Evolutionary conservation across 2,888 invertebrate species (phyloP), one percentile per base, ranked within the genome.

Genomic region (Sclerodermus sp.): DNA sequence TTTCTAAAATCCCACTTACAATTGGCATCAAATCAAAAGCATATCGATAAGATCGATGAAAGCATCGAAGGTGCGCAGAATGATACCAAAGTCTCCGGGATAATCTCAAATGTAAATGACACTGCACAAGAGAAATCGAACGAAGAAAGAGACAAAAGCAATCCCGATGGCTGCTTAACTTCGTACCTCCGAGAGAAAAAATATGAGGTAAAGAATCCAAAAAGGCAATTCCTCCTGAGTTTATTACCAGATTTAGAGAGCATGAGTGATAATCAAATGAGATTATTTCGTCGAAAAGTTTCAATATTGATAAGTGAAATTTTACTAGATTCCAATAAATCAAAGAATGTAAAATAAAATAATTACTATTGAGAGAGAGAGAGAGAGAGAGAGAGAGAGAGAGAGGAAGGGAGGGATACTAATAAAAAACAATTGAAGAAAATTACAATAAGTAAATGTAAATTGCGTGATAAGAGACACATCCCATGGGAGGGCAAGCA

Each of bases 401-500:
- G n/a, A n/a, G n/a, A 16, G 14, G 1, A n/a, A 36, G 17, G 5
- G 6, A 6, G 16, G 37, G 32, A 12, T 23, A 23, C 23, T 23
- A 23, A 23, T 5, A 5, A 23, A 23, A 23, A 8, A 23, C 23
- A 18, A n/a, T 37, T 39, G 32, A 41, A 15, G 9, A 13, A 14
- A 15, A n/a, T n/a, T n/a, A n/a, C n/a, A n/a, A n/a, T n/a, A n/a
- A n/a, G n/a, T 23, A 31, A 13, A 16, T 32, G 13, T 32, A 4
- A 8, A 42, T 43, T 31, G 36, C 13, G 45, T 14, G n/a, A 30
- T 42, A 15, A 9, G n/a, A 15, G 40, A 15, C 47, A 36, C 16
- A 17, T 42, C n/a, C 32, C 2, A 30, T 15, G 39, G 14, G 54
- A 45, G 37, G 31, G 50, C 39, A 15, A 49, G 46, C 48, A 43